Base-by-base conservation (phyloP, 2,113 vertebrate species). In the Anhinga rufa region DNA sequence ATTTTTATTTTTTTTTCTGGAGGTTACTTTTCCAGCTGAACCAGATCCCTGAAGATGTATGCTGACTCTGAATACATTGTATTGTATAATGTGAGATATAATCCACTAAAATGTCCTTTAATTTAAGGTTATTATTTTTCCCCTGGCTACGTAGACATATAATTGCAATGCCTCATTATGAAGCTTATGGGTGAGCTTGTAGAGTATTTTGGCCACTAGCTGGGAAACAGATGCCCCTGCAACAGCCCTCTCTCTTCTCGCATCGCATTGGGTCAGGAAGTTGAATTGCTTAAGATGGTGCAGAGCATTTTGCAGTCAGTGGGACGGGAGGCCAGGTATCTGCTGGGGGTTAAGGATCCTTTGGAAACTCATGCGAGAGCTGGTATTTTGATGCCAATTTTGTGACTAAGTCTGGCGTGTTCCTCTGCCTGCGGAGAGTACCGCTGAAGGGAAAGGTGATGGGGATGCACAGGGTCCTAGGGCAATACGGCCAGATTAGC, bases 181-280 rank as follows among this genome's bases (percentile, higher is more conserved):
- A 58, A 74, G 14, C 32, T 54, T n/a, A 34, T 5, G 22, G 57
- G 26, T 31, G n/a, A 52, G 14, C 26, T 55, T 84, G 14, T 18
- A 31, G 38, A 76, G 7, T 49, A 42, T 60, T 92, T 86, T 82
- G 86, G 21, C 29, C 69, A 31, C 9, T 32, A 54, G 29, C 34
- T 76, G 52, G 34, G 49, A 55, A 75, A 32, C 6, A 42, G 65
- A 51, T 51, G 20, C 16, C 65, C 38, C 69, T 78, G 21, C 22
- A 51, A 78, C 1, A 1, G 7, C 19, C 6, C 14, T 46, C 15
- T 51, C 20, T 19, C 49, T 55, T 68, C 40, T 34, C 48, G 24
- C 20, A 11, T 7, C 5, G 2, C 1, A 0, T 32, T 66, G 38
- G 25, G 28, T 78, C 6, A 7, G 22, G 54, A 70, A n/a, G 36